These are phyloP conservation scores for Anastrepha obliqua DNA, from an alignment of 1,140 invertebrate genomes.

Conservation along the genomic window DNA sequence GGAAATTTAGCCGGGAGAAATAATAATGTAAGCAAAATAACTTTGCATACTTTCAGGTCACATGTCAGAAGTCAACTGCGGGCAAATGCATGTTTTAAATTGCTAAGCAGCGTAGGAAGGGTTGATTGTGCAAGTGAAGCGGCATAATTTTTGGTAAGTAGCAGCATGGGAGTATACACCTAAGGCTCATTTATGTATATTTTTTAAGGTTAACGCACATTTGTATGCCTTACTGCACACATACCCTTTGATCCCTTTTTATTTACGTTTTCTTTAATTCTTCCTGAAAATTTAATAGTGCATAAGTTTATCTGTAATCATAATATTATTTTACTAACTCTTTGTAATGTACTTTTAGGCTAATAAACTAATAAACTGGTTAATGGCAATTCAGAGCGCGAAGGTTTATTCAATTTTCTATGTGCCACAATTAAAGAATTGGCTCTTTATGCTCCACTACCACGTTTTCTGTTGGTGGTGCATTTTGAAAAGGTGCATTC, in stretches of 20 bases:
- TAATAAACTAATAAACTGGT: background rate
- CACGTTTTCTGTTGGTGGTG: too few relatives aligned
- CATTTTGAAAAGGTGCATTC: too few relatives aligned
- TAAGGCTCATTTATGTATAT: background rate
- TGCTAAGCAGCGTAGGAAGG: too few relatives aligned
- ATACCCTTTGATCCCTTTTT: slow-evolving; percentile 34
- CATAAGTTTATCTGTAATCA: background rate
- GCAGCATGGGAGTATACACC: background rate
- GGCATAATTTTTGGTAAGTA: background rate
- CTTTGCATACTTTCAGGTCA: slow-evolving; percentile 31
- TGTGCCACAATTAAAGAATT: background rate
- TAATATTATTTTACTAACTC: slow-evolving; percentile 20
- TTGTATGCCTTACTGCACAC: slow-evolving; percentile 9
- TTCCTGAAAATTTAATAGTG: background rate
- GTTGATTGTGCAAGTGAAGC: background rate
- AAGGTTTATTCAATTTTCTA: background rate
- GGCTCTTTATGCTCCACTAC: too few relatives aligned
- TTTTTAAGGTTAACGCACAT: background rate
- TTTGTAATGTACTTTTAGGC: background rate
- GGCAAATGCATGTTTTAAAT: slow-evolving; percentile 43
- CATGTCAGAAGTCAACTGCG: slow-evolving; percentile 27
- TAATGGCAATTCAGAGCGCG: background rate
- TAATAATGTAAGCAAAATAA: slow-evolving; percentile 36
- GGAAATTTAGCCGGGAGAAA: slow-evolving; percentile 30
- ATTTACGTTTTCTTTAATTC: background rate